Conservation (phyloP, 2,113 vertebrate species). For the Nothocercus nigrocapillus region DNA sequence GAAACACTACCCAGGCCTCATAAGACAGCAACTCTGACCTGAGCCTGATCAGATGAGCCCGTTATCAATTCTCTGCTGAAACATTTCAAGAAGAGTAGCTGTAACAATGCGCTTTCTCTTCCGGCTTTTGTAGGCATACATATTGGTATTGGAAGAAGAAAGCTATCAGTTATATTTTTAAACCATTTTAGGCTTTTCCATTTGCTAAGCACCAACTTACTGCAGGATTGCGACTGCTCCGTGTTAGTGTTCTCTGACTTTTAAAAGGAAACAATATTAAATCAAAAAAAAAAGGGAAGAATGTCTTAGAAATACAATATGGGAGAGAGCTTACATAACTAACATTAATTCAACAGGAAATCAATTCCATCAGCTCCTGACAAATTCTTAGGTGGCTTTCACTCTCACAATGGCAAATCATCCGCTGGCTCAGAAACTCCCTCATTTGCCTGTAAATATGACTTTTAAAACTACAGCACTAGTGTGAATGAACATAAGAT, state of each 20-base stretch:
- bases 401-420: background rate
- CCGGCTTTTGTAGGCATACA: background rate
- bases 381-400: background rate
- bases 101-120: background rate
- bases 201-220: background rate
- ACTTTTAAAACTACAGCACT: background rate
- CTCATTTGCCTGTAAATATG: background rate
- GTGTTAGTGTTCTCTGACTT: background rate
- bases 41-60: background rate
- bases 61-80: background rate
- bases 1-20: background rate
- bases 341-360: slow-evolving; percentile 17
- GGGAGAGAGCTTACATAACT: slow-evolving; percentile 17
- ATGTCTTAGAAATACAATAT: background rate
- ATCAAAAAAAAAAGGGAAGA: background rate
- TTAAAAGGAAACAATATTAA: background rate
- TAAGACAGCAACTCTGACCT: background rate
- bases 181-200: background rate
- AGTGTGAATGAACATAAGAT: background rate
- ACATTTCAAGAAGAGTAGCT: background rate
- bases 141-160: background rate
- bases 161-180: background rate
- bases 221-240: background rate
- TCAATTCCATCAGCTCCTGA: background rate
- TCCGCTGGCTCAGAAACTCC: background rate